A percentile compares a stretch with the other conserved stretches of the same genome.
Evolutionary conservation across 53 echinoderm and acorn worm species (phyloP).

Genomic region (Patiria pectinifera): DNA sequence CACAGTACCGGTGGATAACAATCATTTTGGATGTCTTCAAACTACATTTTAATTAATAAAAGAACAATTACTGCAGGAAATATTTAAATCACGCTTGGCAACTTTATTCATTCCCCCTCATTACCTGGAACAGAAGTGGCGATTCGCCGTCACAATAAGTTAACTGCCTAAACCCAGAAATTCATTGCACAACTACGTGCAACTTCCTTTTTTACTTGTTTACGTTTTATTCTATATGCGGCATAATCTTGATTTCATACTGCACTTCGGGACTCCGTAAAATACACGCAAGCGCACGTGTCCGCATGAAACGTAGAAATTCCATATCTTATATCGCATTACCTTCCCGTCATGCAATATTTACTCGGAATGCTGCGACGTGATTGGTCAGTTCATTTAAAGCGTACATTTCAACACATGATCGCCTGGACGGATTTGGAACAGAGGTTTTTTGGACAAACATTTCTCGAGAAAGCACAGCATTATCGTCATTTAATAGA

Average conservation of each 20-base stretch:
- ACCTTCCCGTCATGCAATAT: constrained; percentile 54
- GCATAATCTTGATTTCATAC: not conserved
- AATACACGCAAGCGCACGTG: not conserved
- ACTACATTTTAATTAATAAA: not conserved
- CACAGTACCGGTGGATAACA: not conserved
- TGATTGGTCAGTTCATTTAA: constrained; percentile 63
- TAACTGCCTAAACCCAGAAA: not conserved
- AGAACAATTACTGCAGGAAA: not conserved
- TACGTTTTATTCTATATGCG: not conserved
- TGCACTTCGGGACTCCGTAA: not conserved
- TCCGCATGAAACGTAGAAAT: not conserved
- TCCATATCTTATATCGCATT: not conserved
- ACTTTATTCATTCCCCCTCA: not conserved
- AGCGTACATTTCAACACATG: constrained; percentile 54
- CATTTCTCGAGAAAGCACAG: not conserved
- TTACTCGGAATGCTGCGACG: not conserved
- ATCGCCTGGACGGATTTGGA: not conserved
- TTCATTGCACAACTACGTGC: not conserved
- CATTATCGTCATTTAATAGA: not conserved
- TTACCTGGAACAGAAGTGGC: not conserved
- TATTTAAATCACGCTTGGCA: not conserved
- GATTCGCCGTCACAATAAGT: not conserved
- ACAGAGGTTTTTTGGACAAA: not conserved
- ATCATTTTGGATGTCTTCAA: not conserved
- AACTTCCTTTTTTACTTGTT: not conserved